These are phyloP conservation scores for Enteromius argenteus DNA, from an alignment of 2,797 vertebrate genomes.

Conservation along the genomic window DNA sequence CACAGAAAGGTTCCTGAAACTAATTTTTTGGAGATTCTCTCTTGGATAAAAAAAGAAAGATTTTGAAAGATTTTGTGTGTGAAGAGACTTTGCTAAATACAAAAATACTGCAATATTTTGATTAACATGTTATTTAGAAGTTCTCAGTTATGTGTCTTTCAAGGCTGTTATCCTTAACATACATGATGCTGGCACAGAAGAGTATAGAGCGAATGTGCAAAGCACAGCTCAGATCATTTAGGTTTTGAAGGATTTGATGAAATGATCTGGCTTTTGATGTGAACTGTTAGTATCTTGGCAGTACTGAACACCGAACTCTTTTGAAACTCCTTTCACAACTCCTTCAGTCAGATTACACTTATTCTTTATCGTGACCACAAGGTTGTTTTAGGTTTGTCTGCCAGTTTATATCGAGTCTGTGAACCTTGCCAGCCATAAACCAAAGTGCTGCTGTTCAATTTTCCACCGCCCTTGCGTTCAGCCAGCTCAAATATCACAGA, in stretches of 20 bases:
- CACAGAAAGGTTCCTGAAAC: neutral
- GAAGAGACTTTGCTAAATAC: neutral
- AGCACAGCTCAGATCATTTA: neutral
- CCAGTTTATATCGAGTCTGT: neutral
- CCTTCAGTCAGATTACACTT: neutral
- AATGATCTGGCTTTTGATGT: neutral
- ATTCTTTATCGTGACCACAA: constrained; percentile 1
- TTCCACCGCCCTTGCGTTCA: neutral
- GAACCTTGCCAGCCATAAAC: constrained; percentile 21
- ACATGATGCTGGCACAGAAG: neutral
- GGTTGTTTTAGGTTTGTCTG: neutral
- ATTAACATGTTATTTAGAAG: neutral
- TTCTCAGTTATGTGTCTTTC: neutral
- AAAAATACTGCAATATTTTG: neutral
- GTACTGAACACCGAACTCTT: neutral
- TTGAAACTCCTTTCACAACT: neutral
- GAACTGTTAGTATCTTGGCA: neutral
- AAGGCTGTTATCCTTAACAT: neutral
- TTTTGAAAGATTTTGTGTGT: neutral
- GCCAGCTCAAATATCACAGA: constrained; percentile 20
- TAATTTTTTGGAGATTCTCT: neutral
- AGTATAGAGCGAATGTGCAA: neutral
- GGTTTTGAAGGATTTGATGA: neutral
- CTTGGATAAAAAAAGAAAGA: too few relatives aligned
- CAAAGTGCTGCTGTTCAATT: constrained; percentile 11